Evolutionary conservation across 2,888 invertebrate species (phyloP).

Genomic region (Heliconius ismenius): DNA sequence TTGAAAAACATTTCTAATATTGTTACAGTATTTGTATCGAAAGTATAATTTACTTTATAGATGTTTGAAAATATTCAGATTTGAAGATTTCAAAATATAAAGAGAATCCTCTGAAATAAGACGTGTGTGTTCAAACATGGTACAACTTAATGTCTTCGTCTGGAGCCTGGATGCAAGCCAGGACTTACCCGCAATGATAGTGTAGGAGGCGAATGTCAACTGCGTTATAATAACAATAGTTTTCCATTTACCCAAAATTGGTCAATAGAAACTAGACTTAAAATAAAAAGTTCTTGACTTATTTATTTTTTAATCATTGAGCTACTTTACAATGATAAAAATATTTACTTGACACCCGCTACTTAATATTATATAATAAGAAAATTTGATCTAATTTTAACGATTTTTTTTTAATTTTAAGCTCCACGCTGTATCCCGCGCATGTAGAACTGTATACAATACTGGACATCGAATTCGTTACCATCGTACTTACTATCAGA

Average conservation of each 20-base stretch:
- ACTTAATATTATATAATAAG: too few relatives aligned
- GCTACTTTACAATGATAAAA: too few relatives aligned
- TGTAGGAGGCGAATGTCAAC: not conserved
- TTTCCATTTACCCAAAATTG: not conserved
- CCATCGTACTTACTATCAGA: too few relatives aligned
- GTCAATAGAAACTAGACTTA: not conserved
- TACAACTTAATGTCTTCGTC: slow-evolving; percentile 33
- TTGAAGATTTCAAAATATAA: slow-evolving; percentile 26
- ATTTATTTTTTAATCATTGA: not conserved
- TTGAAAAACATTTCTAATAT: not conserved
- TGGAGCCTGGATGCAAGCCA: slow-evolving; percentile 36
- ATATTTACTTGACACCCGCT: too few relatives aligned
- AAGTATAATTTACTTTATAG: slow-evolving; percentile 1
- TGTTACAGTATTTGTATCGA: too few relatives aligned
- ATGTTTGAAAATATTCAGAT: slow-evolving; percentile 7
- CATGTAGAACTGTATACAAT: too few relatives aligned
- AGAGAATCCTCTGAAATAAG: slow-evolving; percentile 28
- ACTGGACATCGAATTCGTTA: too few relatives aligned
- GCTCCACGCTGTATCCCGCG: too few relatives aligned
- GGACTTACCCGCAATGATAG: slow-evolving; percentile 7
- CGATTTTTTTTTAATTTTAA: too few relatives aligned
- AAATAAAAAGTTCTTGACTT: not conserved
- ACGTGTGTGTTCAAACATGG: slow-evolving; percentile 35
- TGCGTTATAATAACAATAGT: not conserved
- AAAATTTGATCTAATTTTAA: too few relatives aligned